A percentile compares a stretch with the other conserved stretches of the same genome.
These are phyloP conservation scores for Drosophila niveifrons DNA, from an alignment of 2,888 invertebrate genomes.

Conservation along the genomic window DNA sequence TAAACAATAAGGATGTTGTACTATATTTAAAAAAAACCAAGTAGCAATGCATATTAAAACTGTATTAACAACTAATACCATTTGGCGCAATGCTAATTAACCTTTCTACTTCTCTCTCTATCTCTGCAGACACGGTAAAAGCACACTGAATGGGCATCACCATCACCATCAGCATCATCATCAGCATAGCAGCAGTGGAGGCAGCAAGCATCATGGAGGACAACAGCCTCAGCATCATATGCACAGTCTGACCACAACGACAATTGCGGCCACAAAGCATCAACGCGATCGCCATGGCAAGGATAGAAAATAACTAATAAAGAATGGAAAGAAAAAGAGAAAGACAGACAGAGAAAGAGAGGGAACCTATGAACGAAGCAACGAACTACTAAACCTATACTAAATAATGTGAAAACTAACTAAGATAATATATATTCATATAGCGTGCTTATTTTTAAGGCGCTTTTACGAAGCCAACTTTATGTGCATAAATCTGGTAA, in stretches of 20 bases:
- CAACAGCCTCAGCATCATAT: conserved; percentile 66
- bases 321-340: background rate
- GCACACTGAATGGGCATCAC: conserved; percentile 67
- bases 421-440: conserved; percentile 27
- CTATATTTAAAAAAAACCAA: conserved; percentile 47
- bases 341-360: background rate
- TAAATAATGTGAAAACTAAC: conserved; percentile 40
- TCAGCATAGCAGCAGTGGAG: conserved; percentile 33
- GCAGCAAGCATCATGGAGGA: conserved; percentile 61
- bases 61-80: background rate
- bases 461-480: conserved; percentile 42
- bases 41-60: conserved; percentile 65
- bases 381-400: conserved; percentile 52
- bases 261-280: conserved; percentile 70
- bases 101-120: background rate
- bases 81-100: background rate
- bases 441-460: conserved; percentile 25
- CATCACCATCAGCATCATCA: conserved; percentile 42
- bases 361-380: conserved; percentile 44
- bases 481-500: conserved; percentile 64
- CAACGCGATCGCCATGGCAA: conserved; percentile 76
- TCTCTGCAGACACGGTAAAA: conserved; percentile 82
- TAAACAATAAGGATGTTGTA: conserved; percentile 42
- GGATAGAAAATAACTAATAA: conserved; percentile 71
- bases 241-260: conserved; percentile 69